Conservation (phyloP, 2,888 invertebrate species). For the Boloria selene region DNA sequence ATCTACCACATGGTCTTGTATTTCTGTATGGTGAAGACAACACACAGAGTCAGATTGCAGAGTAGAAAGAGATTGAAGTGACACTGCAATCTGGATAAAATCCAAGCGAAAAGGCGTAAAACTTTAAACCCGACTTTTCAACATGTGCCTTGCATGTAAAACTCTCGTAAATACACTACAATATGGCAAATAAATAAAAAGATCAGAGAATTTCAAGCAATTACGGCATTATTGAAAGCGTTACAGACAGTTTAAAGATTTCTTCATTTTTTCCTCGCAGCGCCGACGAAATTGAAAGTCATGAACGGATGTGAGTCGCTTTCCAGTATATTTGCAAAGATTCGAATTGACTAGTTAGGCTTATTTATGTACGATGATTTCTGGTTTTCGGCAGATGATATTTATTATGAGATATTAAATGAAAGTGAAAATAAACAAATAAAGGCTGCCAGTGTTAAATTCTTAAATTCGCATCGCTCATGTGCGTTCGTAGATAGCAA, state of each 20-base stretch:
- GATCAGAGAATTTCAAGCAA: slow-evolving; percentile 33
- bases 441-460: too few relatives aligned
- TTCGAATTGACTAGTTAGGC: neutral
- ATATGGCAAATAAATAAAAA: slow-evolving; percentile 23
- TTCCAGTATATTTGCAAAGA: slow-evolving; percentile 39
- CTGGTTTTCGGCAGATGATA: too few relatives aligned
- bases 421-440: too few relatives aligned
- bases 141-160: slow-evolving; percentile 25
- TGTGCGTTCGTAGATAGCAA: neutral
- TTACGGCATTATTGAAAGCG: slow-evolving; percentile 37
- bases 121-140: slow-evolving; percentile 7
- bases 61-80: too few relatives aligned
- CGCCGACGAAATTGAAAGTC: slow-evolving; percentile 50
- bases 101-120: too few relatives aligned
- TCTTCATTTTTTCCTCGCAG: slow-evolving; percentile 30
- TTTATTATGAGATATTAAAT: too few relatives aligned
- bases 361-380: neutral
- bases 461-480: neutral
- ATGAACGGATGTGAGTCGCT: slow-evolving; percentile 45
- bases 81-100: too few relatives aligned
- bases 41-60: too few relatives aligned
- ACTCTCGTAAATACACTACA: slow-evolving; percentile 21
- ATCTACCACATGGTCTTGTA: too few relatives aligned
- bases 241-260: slow-evolving; percentile 36
- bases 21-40: too few relatives aligned